Evolutionary conservation across 2,797 vertebrate genomes (phyloP).

Genomic region (Falco berigora): DNA sequence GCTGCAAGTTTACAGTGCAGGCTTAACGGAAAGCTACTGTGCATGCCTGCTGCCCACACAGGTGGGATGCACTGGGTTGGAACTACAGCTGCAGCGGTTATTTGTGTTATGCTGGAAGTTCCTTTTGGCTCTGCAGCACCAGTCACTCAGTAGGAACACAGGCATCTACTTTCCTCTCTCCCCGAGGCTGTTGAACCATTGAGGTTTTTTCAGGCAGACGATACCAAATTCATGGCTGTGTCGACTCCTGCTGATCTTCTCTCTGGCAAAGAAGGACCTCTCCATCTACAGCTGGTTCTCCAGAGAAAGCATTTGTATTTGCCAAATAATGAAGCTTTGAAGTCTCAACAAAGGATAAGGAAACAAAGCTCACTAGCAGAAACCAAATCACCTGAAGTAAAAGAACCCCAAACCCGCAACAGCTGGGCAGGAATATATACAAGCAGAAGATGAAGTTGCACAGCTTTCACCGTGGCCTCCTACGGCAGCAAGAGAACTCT

Average conservation of each 20-base stretch:
- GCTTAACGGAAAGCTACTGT: not conserved
- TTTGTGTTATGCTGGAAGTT: not conserved
- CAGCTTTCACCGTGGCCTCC: not conserved
- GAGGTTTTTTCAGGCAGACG: not conserved
- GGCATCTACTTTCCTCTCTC: not conserved
- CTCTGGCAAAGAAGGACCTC: not conserved
- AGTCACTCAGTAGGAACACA: not conserved
- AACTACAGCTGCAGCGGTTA: not conserved
- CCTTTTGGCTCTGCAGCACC: not conserved
- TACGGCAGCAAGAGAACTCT: not conserved
- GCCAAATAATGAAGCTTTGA: not conserved
- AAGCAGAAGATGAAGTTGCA: not conserved
- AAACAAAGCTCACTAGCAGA: not conserved
- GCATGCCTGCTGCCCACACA: not conserved
- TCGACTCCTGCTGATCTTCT: not conserved
- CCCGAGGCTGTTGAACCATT: not conserved
- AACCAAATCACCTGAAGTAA: not conserved
- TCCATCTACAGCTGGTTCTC: not conserved
- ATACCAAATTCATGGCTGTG: not conserved
- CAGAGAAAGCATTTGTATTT: not conserved
- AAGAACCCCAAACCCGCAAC: not conserved
- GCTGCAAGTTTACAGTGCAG: not conserved
- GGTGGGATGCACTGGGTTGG: not conserved
- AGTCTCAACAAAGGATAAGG: not conserved
- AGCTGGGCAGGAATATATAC: not conserved